Percentiles rank a stretch among this genome's conserved stretches.
phyloP scores from a whole-genome alignment of 2,797 vertebrate genomes.

The Chelidonichthys spinosus region DNA sequence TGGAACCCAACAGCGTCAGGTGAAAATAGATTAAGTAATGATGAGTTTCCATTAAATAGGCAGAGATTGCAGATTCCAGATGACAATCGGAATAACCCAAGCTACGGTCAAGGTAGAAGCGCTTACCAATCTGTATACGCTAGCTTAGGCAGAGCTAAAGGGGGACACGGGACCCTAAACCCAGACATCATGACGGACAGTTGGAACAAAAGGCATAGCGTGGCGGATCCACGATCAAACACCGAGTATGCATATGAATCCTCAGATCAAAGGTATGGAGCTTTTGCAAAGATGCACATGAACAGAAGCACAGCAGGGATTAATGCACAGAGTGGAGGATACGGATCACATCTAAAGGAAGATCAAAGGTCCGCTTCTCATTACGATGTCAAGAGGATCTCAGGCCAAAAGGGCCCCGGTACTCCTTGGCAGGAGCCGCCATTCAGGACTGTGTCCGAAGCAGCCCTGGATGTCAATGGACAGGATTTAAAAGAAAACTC shows the following conservation, averaged over 20 bases:
- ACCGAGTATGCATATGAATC: slow-evolving; percentile 61
- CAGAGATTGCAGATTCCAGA: slow-evolving; percentile 88
- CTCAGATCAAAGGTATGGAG: slow-evolving; percentile 67
- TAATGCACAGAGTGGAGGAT: slow-evolving; percentile 54
- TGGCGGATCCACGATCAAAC: slow-evolving; percentile 82
- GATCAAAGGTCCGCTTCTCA: slow-evolving; percentile 85
- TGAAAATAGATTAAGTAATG: slow-evolving; percentile 64
- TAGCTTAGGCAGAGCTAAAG: slow-evolving; percentile 84
- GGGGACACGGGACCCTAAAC: slow-evolving; percentile 72
- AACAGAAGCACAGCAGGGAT: slow-evolving; percentile 55
- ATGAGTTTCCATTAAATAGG: slow-evolving; percentile 86
- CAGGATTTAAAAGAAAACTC: slow-evolving; percentile 73
- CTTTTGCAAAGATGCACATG: slow-evolving; percentile 57
- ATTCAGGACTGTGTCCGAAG: slow-evolving; percentile 87
- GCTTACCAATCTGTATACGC: slow-evolving; percentile 82
- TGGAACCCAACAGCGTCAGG: slow-evolving; percentile 64
- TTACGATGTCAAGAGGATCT: slow-evolving; percentile 77
- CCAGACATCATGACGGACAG: slow-evolving; percentile 73
- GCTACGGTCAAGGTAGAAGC: slow-evolving; percentile 76
- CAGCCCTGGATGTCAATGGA: slow-evolving; percentile 77
- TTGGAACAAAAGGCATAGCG: slow-evolving; percentile 82
- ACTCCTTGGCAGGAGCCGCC: slow-evolving; percentile 72
- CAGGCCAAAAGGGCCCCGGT: slow-evolving; percentile 36
- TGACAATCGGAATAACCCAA: slow-evolving; percentile 77
- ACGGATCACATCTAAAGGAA: slow-evolving; percentile 73